A percentile compares a stretch with the other conserved stretches of the same genome.
These are phyloP conservation scores for Indri indri DNA, from an alignment of 2,113 vertebrate genomes.

Conservation along the genomic window DNA sequence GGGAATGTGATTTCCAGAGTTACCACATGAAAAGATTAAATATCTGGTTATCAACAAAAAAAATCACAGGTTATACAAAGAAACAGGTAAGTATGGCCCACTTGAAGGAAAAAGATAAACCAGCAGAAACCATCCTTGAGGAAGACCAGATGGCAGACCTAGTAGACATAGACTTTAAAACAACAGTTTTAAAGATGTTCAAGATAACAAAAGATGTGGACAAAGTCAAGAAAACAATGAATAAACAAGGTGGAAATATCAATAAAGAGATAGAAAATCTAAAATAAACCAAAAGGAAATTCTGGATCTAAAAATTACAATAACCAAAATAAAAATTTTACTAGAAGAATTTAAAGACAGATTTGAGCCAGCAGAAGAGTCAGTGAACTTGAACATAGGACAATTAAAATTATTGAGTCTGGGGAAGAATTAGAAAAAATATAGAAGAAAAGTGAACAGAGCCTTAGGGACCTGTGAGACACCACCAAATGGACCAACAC, in stretches of 20 bases:
- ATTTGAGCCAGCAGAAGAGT: background rate
- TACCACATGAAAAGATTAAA: background rate
- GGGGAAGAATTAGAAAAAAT: background rate
- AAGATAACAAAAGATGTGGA: background rate
- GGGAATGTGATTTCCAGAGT: background rate
- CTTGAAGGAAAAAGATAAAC: background rate
- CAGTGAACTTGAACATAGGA: background rate
- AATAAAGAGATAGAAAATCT: background rate
- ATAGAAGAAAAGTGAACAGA: background rate
- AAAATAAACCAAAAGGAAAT: background rate
- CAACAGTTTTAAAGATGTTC: background rate
- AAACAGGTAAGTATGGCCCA: background rate
- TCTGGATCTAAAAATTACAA: background rate
- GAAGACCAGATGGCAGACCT: background rate
- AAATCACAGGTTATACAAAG: background rate
- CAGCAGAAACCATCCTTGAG: background rate
- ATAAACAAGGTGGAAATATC: background rate
- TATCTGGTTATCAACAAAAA: background rate
- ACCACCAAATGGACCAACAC: background rate
- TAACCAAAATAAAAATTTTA: background rate
- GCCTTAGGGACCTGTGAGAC: background rate
- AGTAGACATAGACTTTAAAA: background rate
- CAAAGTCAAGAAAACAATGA: background rate
- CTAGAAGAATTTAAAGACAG: background rate
- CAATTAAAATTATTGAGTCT: background rate